Evolutionary conservation across 2,113 vertebrate genomes (phyloP), one percentile per base, ranked within the genome.

Genomic region (Psilopogon haemacephalus): DNA sequence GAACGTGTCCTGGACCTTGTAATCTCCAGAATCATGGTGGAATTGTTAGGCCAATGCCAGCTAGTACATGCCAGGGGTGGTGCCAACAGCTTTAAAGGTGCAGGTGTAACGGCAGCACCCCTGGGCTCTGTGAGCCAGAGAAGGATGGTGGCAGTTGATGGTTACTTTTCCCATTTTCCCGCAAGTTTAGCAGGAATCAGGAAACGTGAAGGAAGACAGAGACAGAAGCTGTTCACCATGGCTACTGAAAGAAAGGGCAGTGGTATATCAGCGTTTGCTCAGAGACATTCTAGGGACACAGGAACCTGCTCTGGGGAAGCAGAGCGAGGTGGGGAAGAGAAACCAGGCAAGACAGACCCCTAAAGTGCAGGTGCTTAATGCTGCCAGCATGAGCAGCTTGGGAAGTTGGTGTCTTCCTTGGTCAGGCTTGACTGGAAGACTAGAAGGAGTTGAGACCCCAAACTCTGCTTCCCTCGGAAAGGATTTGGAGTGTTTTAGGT

Each of bases 311-410:
- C 74, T 33, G n/a, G 82, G 86, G 50, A 65, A 79, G 78, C 46
- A 79, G 33, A 62, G 27, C 1, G 5, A 83, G 40, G 38, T 65
- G 58, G 35, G 79, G 65, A 71, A 88, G 40, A 87, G 58, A 91
- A 84, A 83, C 42, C 75, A 93, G 89, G 81, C 71, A 83, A 58
- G 76, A 84, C 65, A 92, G 88, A 87, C 27, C 72, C 75, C 77
- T 96, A 97, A 97, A 97, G 96, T 96, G 95, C 95, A 91, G 93
- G 94, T 97, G 97, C 96, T 96, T 93, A 90, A 88, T 81, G 54
- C 62, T 90, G 94, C 91, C 95, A 82, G 12, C 8, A 0, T 33
- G 67, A 91, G 80, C 93, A 94, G 42, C 15, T 71, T 75, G 90
- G 93, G 83, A 91, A 84, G 84, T 23, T 89, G 65, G 8, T n/a